phyloP scores from a whole-genome alignment of 2,113 vertebrate species.

The Mesoclemmys tuberculata region DNA sequence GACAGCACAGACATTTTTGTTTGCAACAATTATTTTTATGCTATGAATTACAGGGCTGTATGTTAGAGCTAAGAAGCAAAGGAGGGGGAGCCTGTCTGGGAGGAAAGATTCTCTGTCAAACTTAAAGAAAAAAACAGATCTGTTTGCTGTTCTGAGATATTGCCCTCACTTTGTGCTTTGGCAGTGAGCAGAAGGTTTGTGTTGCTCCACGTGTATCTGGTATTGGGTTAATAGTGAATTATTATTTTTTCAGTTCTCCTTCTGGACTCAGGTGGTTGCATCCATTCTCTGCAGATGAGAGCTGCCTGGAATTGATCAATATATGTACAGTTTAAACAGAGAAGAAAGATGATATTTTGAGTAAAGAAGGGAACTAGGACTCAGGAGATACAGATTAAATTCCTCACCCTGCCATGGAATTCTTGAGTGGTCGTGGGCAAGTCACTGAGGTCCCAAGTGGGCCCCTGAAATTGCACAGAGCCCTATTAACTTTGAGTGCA shows the following conservation, averaged over 20 bases:
- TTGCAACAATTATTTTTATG: background rate
- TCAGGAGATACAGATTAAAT: background rate
- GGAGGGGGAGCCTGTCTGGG: background rate
- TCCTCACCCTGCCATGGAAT: background rate
- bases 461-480: background rate
- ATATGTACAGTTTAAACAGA: background rate
- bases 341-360: background rate
- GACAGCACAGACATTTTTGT: background rate
- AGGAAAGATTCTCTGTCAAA: background rate
- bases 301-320: background rate
- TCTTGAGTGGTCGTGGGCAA: background rate
- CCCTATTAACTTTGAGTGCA: background rate
- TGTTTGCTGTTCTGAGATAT: background rate
- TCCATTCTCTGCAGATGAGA: background rate
- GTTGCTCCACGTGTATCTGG: background rate
- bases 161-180: background rate
- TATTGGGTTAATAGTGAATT: background rate
- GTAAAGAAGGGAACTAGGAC: background rate
- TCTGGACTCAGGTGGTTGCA: background rate
- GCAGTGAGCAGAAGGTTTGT: background rate
- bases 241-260: background rate
- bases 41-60: background rate
- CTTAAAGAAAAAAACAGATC: background rate
- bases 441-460: background rate
- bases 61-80: background rate